Evolutionary conservation across 23 tunicate species (phyloP), one percentile per base, ranked within the genome.

Genomic region (Ascidia mentula): DNA sequence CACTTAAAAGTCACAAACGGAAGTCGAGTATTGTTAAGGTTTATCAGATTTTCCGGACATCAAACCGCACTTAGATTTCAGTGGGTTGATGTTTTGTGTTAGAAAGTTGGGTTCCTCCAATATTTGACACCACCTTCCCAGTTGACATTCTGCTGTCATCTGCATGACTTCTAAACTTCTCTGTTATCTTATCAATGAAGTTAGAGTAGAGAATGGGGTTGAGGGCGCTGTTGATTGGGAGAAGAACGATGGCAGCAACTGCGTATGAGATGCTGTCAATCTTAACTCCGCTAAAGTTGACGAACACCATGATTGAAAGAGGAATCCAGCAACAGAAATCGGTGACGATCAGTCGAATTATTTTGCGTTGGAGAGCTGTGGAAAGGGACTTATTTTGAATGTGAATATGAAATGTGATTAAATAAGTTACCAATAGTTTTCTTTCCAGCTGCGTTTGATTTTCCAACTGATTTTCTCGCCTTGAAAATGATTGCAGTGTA

Each of bases 401-500:
- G n/a, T n/a, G n/a, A n/a, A n/a, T n/a, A n/a, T n/a, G n/a, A n/a
- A n/a, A n/a, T n/a, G n/a, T n/a, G n/a, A n/a, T 53, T 53, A 3
- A 53, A 9, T 53, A 3, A 1, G 65, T 9, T 53, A 53, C 65
- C 65, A 3, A 9, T 20, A 20, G 65, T 20, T 53, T 53, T 53
- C 13, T 53, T 53, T 53, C 65, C 65, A 5, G 24, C 65, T 3
- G 28, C 13, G 65, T 9, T 26, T 3, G 65, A 20, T 9, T 53
- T 53, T 53, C 13, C 24, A 5, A 28, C 65, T 9, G 65, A 53
- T 28, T 26, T 28, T 1, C 77, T 53, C 35, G 78, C 46, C 34
- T 76, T 69, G 46, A 40, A 32, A 32, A 76, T 60, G 13, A 90
- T 81, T 30, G 37, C 40, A 45, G 53, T 28, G 40, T 90, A 85